Base-by-base conservation (phyloP, 1,140 invertebrate genomes). In the Euwallacea similis region DNA sequence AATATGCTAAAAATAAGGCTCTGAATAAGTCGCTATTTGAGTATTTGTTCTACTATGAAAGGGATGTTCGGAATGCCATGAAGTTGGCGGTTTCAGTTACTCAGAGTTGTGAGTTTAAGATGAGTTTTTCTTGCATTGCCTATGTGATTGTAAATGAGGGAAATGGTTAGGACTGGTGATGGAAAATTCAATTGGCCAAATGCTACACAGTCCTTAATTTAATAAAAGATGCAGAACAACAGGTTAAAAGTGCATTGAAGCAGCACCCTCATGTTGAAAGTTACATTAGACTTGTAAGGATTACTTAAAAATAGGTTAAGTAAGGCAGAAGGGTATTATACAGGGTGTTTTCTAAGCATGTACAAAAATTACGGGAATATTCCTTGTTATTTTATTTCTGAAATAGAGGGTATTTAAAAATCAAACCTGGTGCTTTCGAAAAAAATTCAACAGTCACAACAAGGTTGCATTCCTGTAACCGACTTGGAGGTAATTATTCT, bases 171-270 rank as follows among this genome's bases (percentile, higher is more conserved):
- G 73, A 78, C 78, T 98, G 97, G 96, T 99, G 95, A 94, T 99
- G 98, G 98, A 96, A 98, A 81, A 88, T 95, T 9, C 93, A 95
- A 77, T 82, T 95, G 33, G 95, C 93, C n/a, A 94, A 97, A 76
- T 98, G 97, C 82, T 97, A 98, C 79, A 91, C 93, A 71, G 88
- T 90, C 10, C 83, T 99, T 15, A 95, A 94, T 70, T 87, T 98
- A 81, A 87, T 92, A 15, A 85, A 96, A 76, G 95, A 98, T 75
- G 91, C 96, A 6, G 97, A 99, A 80, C 91, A 94, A 72, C 95
- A 96, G 79, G 88, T 99, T 74, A 87, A 91, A 73, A 92, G 91
- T 62, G 91, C 94, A 0, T 77, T 97, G 9, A 91, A 90, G 75
- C 89, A 93, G 70, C 90, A 90, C 71, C 89, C 90, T 74, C 89